Evolutionary conservation across 2,113 vertebrate genomes (phyloP).

Genomic region (Scomber japonicus): DNA sequence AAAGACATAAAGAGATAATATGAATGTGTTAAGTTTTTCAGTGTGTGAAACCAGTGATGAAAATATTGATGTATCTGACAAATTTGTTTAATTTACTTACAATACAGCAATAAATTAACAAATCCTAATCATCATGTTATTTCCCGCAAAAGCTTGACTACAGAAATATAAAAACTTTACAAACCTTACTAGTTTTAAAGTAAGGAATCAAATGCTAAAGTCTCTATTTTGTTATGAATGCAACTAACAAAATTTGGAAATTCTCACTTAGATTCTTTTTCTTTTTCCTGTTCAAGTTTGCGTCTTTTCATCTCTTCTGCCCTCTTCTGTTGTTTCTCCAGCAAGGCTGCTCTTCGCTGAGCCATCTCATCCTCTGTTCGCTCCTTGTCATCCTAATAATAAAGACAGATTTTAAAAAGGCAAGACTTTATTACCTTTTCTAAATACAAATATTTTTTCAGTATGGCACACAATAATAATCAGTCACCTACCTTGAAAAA

Average conservation of each 20-base stretch:
- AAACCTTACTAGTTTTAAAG: background rate
- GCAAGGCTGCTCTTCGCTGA: conserved; percentile 87
- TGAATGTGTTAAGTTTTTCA: background rate
- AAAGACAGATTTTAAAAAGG: background rate
- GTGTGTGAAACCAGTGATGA: background rate
- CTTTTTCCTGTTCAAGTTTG: conserved; percentile 90
- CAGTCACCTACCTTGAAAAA: conserved; percentile 86
- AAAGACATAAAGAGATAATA: background rate
- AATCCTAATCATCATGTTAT: background rate
- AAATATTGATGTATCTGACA: background rate
- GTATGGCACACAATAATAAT: background rate
- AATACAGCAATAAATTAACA: background rate
- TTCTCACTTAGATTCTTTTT: conserved; percentile 89
- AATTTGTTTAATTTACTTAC: background rate
- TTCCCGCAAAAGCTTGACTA: background rate
- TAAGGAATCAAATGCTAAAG: no score
- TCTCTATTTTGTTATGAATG: background rate
- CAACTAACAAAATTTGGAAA: background rate
- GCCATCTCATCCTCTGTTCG: conserved; percentile 92
- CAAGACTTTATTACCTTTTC: background rate
- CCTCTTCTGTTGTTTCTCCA: conserved; percentile 92
- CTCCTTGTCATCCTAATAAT: conserved; percentile 83
- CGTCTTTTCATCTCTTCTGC: conserved; percentile 88
- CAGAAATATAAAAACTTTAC: background rate
- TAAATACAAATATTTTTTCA: no score